A percentile compares a stretch with the other conserved stretches of the same genome.
Conservation (phyloP, 2,113 vertebrate genomes). For the Aramus guarauna region DNA sequence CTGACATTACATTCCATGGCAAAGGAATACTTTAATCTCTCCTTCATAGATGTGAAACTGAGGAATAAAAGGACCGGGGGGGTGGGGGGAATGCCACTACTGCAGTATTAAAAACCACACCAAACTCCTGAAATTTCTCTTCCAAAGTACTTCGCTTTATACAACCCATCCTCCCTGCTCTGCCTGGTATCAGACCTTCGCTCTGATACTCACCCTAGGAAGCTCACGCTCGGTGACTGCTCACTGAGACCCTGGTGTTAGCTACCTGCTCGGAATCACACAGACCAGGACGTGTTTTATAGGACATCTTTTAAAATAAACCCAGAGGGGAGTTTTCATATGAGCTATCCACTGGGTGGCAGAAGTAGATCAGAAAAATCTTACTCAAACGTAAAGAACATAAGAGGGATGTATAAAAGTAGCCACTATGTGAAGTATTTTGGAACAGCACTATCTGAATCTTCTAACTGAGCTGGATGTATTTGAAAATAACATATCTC, state of each 20-base stretch:
- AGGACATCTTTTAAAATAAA: neutral
- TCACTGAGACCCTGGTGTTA: neutral
- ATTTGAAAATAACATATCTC: neutral
- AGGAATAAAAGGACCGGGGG: neutral
- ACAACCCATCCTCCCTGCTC: neutral
- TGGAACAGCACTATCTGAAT: neutral
- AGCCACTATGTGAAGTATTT: neutral
- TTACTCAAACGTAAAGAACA: neutral
- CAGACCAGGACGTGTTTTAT: neutral
- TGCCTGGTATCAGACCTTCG: neutral
- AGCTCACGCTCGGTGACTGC: neutral
- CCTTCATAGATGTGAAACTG: neutral
- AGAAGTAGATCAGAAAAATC: conserved; percentile 18
- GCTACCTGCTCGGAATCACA: neutral
- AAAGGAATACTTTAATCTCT: neutral
- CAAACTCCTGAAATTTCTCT: neutral
- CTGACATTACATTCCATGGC: neutral
- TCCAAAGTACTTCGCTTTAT: neutral
- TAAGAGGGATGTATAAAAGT: neutral
- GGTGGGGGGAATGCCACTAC: neutral
- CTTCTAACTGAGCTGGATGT: neutral
- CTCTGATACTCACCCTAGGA: neutral
- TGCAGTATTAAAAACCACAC: neutral
- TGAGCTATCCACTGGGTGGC: conserved; percentile 43
- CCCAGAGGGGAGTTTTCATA: neutral